phyloP scores from a whole-genome alignment of 2,888 invertebrate species.

The Drosophila fulvimacula region DNA sequence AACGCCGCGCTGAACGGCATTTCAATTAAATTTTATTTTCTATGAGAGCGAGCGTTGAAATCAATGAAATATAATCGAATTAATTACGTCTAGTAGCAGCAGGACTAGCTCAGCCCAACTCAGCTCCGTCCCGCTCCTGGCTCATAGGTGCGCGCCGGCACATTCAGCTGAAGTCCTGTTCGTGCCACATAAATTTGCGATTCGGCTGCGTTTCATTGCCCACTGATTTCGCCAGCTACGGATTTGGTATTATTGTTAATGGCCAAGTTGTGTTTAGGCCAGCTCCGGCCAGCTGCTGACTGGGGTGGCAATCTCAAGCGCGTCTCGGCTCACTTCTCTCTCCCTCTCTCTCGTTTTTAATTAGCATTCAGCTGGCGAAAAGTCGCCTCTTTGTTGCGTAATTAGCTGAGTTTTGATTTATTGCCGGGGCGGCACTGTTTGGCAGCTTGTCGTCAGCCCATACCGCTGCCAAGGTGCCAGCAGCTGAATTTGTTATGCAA shows the following conservation, averaged over 20 bases:
- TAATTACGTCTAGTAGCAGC: constrained; percentile 78
- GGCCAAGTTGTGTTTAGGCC: constrained; percentile 61
- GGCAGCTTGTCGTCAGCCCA: constrained; percentile 44
- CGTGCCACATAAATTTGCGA: constrained; percentile 75
- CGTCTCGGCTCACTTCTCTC: constrained; percentile 24
- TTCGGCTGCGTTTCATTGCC: constrained; percentile 73
- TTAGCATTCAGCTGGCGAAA: constrained; percentile 76
- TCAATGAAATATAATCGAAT: constrained; percentile 85
- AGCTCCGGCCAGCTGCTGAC: constrained; percentile 35
- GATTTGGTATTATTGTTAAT: constrained; percentile 79
- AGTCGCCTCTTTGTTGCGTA: constrained; percentile 78
- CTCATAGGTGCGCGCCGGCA: constrained; percentile 46
- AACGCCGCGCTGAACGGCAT: constrained; percentile 63
- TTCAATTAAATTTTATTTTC: constrained; percentile 84
- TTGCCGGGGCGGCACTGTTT: constrained; percentile 53
- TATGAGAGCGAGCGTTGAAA: constrained; percentile 77
- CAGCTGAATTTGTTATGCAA: constrained; percentile 60
- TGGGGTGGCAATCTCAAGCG: constrained; percentile 53
- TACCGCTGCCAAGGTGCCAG: constrained; percentile 49
- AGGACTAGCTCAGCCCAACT: constrained; percentile 11
- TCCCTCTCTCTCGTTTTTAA: constrained; percentile 59
- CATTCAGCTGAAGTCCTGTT: constrained; percentile 30
- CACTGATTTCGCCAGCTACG: constrained; percentile 55
- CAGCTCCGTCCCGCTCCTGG: background rate
- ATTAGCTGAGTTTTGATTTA: constrained; percentile 81